Percentiles rank a stretch among this genome's conserved stretches.
Conservation (phyloP, 2,888 invertebrate genomes). For the Cephonodes hylas region DNA sequence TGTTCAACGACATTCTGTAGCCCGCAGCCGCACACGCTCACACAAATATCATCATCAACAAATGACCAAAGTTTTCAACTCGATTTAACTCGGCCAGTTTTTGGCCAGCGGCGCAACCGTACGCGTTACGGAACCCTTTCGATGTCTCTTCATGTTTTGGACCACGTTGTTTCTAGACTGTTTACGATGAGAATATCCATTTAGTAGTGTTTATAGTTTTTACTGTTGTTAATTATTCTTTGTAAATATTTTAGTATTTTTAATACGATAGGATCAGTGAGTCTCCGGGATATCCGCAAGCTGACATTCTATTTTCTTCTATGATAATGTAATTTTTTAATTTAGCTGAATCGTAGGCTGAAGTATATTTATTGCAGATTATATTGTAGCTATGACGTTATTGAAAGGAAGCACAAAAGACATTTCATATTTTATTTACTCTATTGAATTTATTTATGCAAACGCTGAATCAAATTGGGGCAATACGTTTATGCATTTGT, state of each 20-base stretch:
- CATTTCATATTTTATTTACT: slow-evolving; percentile 65
- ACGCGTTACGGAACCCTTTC: slow-evolving; percentile 37
- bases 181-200: slow-evolving; percentile 72
- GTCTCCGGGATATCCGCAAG: slow-evolving; percentile 17
- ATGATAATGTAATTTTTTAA: slow-evolving; percentile 43
- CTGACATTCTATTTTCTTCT: slow-evolving; percentile 44
- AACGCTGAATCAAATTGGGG: slow-evolving; percentile 45
- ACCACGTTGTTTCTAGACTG: slow-evolving; percentile 69
- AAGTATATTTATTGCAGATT: slow-evolving; percentile 73
- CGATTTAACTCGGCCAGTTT: slow-evolving; percentile 56
- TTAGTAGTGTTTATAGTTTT: slow-evolving; percentile 73
- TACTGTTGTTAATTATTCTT: slow-evolving; percentile 69
- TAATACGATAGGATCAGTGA: not conserved
- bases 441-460: slow-evolving; percentile 60
- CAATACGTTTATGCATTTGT: slow-evolving; percentile 41
- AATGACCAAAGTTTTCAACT: slow-evolving; percentile 73
- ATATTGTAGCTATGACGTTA: slow-evolving; percentile 45
- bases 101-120: slow-evolving; percentile 18
- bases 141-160: slow-evolving; percentile 59
- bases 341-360: slow-evolving; percentile 54
- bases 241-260: slow-evolving; percentile 36
- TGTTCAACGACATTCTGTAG: slow-evolving; percentile 84
- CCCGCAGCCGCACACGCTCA: too few relatives aligned
- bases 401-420: slow-evolving; percentile 69
- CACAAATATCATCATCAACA: slow-evolving; percentile 39